Conservation (phyloP, 2,797 vertebrate species). For the Anguilla marmorata region DNA sequence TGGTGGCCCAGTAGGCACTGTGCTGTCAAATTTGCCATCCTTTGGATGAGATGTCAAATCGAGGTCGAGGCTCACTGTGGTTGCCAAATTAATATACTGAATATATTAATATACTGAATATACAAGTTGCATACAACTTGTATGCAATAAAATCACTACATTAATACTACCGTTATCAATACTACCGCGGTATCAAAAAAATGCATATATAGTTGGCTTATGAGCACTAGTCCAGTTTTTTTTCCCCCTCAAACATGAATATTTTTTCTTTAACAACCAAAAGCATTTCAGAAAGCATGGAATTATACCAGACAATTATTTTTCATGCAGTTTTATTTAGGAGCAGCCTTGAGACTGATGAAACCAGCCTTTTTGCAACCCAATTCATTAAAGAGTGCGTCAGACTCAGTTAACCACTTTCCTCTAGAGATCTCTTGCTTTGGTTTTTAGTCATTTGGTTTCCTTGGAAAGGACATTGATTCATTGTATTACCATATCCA, state of each 20-base stretch:
- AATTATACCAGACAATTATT: not conserved
- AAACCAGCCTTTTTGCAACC: not conserved
- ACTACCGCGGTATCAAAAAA: not conserved
- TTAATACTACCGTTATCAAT: too few relatives aligned
- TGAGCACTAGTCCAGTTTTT: not conserved
- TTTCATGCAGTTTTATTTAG: not conserved
- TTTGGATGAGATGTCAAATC: too few relatives aligned
- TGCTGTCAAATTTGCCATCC: too few relatives aligned
- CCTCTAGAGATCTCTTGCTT: not conserved
- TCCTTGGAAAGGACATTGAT: not conserved
- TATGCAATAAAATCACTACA: too few relatives aligned
- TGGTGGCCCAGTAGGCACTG: too few relatives aligned
- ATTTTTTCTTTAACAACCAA: not conserved
- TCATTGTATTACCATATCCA: constrained; percentile 5
- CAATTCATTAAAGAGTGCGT: not conserved
- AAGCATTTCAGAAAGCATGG: not conserved
- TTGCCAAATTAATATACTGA: too few relatives aligned
- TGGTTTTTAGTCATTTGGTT: not conserved
- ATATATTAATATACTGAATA: too few relatives aligned
- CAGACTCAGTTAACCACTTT: not conserved
- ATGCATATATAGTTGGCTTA: too few relatives aligned
- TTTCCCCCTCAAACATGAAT: not conserved
- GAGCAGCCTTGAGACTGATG: not conserved
- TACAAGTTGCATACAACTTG: too few relatives aligned
- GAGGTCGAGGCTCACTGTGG: too few relatives aligned